Conservation (phyloP, 2,113 vertebrate species). For the Lota lota region DNA sequence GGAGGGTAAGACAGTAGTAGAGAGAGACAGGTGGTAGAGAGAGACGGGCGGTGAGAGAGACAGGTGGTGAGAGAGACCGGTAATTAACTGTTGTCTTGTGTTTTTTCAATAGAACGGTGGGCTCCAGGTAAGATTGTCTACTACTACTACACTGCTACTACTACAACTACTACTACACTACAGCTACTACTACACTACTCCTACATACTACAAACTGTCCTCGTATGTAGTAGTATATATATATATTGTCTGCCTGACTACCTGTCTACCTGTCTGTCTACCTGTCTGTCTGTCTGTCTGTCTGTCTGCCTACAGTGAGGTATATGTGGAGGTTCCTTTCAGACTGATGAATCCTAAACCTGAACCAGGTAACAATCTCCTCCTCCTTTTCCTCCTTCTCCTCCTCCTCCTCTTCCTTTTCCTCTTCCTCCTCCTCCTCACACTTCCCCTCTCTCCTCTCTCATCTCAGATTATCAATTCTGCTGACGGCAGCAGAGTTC, state of each 20-base stretch:
- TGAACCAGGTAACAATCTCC: neutral
- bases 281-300: too few relatives aligned
- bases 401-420: too few relatives aligned
- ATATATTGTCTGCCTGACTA: neutral
- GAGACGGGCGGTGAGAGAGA: too few relatives aligned
- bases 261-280: too few relatives aligned
- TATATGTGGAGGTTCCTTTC: neutral
- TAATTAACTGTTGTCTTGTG: neutral
- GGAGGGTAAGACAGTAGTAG: too few relatives aligned
- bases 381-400: neutral
- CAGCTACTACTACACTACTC: neutral
- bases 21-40: too few relatives aligned
- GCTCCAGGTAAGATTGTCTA: neutral
- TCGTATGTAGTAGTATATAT: neutral
- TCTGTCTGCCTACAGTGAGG: neutral
- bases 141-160: neutral
- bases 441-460: too few relatives aligned
- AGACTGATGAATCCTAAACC: neutral
- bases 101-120: neutral
- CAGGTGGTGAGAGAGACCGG: too few relatives aligned
- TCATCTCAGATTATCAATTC: too few relatives aligned
- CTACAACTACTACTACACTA: neutral
- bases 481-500: too few relatives aligned
- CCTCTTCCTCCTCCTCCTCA: too few relatives aligned
- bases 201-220: neutral